Conservation (phyloP, 2,888 invertebrate species). For the Smittia aterrima region DNA sequence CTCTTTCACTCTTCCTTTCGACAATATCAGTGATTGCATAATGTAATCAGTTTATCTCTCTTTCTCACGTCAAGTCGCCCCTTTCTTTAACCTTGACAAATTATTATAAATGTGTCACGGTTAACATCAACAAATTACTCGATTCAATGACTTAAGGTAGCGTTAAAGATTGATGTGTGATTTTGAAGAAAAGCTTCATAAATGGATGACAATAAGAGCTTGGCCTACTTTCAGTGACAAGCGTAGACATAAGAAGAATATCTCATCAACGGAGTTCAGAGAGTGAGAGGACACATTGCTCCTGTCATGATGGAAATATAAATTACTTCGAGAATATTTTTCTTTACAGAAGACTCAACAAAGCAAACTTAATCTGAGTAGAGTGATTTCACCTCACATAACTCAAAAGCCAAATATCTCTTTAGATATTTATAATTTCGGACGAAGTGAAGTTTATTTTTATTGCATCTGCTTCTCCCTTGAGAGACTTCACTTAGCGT, state of each 20-base stretch:
- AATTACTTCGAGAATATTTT: background rate
- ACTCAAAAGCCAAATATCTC: too few relatives aligned
- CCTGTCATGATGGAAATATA: background rate
- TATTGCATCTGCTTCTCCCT: too few relatives aligned
- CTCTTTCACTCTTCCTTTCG: background rate
- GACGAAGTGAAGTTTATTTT: too few relatives aligned
- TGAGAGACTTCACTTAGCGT: too few relatives aligned
- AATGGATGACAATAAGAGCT: too few relatives aligned
- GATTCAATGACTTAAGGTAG: constrained; percentile 13
- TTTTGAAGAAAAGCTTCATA: background rate
- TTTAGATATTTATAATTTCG: too few relatives aligned
- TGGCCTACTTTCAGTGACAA: too few relatives aligned
- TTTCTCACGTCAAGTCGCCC: background rate
- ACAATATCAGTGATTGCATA: background rate
- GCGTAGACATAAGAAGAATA: too few relatives aligned
- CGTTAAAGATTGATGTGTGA: constrained; percentile 6
- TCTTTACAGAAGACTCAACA: background rate
- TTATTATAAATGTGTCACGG: constrained; percentile 20
- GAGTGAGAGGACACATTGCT: too few relatives aligned
- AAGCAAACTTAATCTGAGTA: too few relatives aligned
- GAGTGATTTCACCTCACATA: too few relatives aligned
- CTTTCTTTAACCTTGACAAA: constrained; percentile 25
- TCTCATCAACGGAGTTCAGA: too few relatives aligned
- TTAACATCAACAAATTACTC: constrained; percentile 20
- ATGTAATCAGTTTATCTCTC: background rate